Percentiles rank a stretch among this genome's conserved stretches.
These are phyloP conservation scores for Ammodytes marinus DNA, from an alignment of 2,113 vertebrate genomes.

Conservation along the genomic window DNA sequence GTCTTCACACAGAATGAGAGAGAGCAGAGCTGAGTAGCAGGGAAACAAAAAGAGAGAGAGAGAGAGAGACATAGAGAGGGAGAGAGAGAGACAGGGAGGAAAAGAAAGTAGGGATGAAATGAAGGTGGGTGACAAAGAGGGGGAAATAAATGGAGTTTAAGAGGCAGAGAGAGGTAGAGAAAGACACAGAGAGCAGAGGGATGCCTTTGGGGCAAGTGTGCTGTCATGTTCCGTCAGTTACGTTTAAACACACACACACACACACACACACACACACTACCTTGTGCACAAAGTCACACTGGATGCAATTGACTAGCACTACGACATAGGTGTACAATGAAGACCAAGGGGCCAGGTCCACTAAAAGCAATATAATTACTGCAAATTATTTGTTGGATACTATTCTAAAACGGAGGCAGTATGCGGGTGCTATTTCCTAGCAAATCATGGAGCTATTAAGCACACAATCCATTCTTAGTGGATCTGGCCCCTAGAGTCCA, in stretches of 20 bases:
- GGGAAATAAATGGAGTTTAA: conserved; percentile 23
- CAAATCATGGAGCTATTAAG: no score
- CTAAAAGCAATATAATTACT: no score
- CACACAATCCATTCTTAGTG: no score
- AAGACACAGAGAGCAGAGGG: not conserved
- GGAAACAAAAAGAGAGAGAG: conserved; percentile 48
- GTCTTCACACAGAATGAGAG: conserved; percentile 65
- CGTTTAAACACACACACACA: not conserved
- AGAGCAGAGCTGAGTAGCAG: conserved; percentile 23
- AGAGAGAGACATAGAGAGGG: conserved; percentile 29
- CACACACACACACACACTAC: not conserved
- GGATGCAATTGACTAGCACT: conserved; percentile 6
- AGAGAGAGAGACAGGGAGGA: conserved; percentile 50
- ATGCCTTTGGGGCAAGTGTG: conserved; percentile 10
- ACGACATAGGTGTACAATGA: not conserved
- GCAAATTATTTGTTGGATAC: no score
- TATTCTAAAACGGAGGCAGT: no score
- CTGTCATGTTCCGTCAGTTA: not conserved
- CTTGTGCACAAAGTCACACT: not conserved
- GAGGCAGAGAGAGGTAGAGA: not conserved
- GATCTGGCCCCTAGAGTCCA: not conserved
- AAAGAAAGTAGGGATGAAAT: conserved; percentile 55
- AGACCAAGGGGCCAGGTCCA: no score
- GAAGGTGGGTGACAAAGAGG: conserved; percentile 1
- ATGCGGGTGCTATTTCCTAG: no score